Evolutionary conservation across 2,888 invertebrate genomes (phyloP).

Genomic region (Mythimna pallens): DNA sequence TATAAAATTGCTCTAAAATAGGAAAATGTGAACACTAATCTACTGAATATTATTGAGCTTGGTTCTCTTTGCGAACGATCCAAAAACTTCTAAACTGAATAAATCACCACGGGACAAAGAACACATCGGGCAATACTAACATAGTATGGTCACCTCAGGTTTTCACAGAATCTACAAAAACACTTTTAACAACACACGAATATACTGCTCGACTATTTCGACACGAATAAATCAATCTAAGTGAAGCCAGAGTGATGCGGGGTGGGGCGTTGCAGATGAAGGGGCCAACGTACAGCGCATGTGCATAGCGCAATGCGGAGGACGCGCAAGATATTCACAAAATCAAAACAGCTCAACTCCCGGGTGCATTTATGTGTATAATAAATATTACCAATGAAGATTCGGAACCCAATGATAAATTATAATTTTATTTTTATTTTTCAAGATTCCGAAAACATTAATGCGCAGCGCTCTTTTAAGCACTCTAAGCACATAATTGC

Average conservation of each 20-base stretch:
- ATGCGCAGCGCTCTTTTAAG: too few species aligned
- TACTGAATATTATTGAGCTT: too few species aligned
- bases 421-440: too few species aligned
- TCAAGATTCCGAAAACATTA: too few species aligned
- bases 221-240: not conserved
- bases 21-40: too few species aligned
- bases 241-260: not conserved
- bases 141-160: not conserved
- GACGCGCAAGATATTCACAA: not conserved
- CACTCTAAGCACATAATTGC: too few species aligned
- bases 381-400: too few species aligned
- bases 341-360: not conserved
- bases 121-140: not conserved
- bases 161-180: not conserved
- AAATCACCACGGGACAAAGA: too few species aligned
- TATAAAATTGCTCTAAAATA: too few species aligned
- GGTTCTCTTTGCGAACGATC: too few species aligned
- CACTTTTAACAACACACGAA: not conserved
- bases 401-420: too few species aligned
- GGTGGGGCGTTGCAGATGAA: not conserved
- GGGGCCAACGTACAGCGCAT: not conserved
- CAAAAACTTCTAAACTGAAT: too few species aligned
- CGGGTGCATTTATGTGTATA: not conserved
- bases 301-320: constrained; percentile 6
- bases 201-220: not conserved